phyloP scores from a whole-genome alignment of 2,113 vertebrate genomes.

The Platichthys stellatus region DNA sequence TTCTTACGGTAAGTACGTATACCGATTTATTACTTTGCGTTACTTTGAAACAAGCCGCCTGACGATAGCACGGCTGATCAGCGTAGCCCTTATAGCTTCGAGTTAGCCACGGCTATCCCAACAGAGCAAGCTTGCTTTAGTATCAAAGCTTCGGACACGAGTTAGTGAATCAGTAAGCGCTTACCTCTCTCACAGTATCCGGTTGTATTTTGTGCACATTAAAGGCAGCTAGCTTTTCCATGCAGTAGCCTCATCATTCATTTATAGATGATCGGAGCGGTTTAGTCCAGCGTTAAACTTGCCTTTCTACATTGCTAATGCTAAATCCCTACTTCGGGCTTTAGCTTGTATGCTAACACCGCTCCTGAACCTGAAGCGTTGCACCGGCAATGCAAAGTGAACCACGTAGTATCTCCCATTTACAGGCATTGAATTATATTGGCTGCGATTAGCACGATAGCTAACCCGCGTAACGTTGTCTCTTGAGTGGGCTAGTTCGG shows the following conservation, averaged over 20 bases:
- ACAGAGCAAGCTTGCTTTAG: not conserved
- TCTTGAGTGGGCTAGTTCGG: not conserved
- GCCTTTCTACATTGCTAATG: no score
- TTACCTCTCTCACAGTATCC: accelerated
- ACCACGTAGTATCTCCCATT: no score
- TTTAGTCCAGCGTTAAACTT: no score
- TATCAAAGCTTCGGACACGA: not conserved
- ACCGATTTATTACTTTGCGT: not conserved
- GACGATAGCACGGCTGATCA: not conserved
- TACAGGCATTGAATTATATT: not conserved
- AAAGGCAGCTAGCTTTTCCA: not conserved
- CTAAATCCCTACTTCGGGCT: not conserved
- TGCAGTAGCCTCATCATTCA: not conserved
- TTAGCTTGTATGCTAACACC: not conserved
- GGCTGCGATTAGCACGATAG: constrained; percentile 22
- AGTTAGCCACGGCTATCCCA: not conserved
- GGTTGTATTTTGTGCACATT: not conserved
- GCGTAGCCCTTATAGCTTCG: not conserved
- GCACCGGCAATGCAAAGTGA: not conserved
- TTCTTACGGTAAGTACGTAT: constrained; percentile 41
- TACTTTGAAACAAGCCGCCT: not conserved
- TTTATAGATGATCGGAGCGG: no score
- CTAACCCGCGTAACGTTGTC: not conserved
- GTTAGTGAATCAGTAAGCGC: not conserved
- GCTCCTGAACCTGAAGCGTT: not conserved